Base-by-base conservation (phyloP, 2,888 invertebrate genomes). In the Metopia argyrocephala region DNA sequence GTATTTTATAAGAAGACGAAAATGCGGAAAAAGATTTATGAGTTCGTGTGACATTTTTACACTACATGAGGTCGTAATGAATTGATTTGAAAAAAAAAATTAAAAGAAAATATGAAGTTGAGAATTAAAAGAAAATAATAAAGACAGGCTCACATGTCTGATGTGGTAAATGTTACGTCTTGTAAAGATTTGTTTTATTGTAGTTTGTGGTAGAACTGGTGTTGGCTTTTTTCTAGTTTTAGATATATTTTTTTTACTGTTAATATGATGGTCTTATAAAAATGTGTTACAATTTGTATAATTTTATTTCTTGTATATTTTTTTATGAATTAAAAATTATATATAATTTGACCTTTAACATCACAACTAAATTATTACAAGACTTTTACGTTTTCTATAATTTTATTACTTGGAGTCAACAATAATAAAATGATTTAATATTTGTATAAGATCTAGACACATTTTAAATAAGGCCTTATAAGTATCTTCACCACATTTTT, bases 11-110 rank as follows among this genome's bases (percentile, higher is more conserved):
- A n/a, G 15, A 38, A 64, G 7, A 79, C 62, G 78, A 80, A 83
- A 84, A 84, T 83, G 84, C 84, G 83, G 84, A 84, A 84, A 83
- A 83, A 85, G 85, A 85, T 85, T 85, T 84, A 85, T 84, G 84
- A 70, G 76, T 73, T 81, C 76, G 76, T 84, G 84, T 83, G 84
- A 84, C 83, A 83, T 84, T 84, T 84, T 83, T 79, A 83, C 84
- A 81, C 85, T 81, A 79, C 85, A 85, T 85, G 85, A 80, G 85
- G 85, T 84, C 84, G 74, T 71, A 75, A 54, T 75, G 78, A 82
- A 78, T 82, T 78, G 78, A 78, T 82, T 75, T 75, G 78, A 75
- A 31, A 56, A 59, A 52, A 61, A 45, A 3, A 65, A 76, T 54
- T 54, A 64, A 76, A 59, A 69, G 27, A 56, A 46, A 61, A 62